Percentiles rank a stretch among this genome's conserved stretches.
Conservation (phyloP, 1,140 invertebrate genomes). For the Aporrectodea caliginosa region DNA sequence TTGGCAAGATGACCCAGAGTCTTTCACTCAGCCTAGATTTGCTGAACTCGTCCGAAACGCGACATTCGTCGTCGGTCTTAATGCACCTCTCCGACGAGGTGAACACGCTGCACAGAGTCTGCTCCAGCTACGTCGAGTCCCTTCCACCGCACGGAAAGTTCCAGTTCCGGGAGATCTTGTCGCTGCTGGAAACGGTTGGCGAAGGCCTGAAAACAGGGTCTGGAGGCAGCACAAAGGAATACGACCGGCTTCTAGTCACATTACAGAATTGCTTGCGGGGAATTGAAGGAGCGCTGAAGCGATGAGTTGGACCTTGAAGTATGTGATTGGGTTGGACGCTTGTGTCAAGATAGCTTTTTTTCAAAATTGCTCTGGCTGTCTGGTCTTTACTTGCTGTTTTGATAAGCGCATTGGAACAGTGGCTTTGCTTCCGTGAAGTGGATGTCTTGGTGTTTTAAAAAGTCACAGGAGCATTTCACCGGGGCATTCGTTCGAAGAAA, state of each 20-base stretch:
- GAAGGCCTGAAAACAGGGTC: constrained; percentile 66
- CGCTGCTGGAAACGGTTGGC: constrained; percentile 73
- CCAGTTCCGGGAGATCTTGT: constrained; percentile 79
- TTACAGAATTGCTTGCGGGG: not conserved
- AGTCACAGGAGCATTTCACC: no score
- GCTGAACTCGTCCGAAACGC: not conserved
- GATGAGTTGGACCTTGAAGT: no score
- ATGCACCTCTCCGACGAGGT: constrained; percentile 52
- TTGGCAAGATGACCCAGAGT: constrained; percentile 13
- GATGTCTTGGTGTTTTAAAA: no score
- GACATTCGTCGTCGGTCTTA: constrained; percentile 10
- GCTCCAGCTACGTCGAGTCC: constrained; percentile 49
- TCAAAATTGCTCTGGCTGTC: no score
- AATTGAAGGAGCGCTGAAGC: not conserved
- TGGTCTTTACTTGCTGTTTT: no score
- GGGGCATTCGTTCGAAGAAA: no score
- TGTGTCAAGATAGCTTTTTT: no score
- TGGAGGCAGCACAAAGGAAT: constrained; percentile 58
- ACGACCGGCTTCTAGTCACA: not conserved
- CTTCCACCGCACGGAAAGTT: constrained; percentile 80
- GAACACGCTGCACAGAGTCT: constrained; percentile 46
- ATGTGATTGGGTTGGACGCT: no score
- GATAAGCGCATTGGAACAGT: no score
- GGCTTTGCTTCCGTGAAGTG: no score
- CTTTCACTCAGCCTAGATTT: constrained; percentile 1